Conservation (phyloP, 1,140 invertebrate genomes). For the Tetramorium alpestre region DNA sequence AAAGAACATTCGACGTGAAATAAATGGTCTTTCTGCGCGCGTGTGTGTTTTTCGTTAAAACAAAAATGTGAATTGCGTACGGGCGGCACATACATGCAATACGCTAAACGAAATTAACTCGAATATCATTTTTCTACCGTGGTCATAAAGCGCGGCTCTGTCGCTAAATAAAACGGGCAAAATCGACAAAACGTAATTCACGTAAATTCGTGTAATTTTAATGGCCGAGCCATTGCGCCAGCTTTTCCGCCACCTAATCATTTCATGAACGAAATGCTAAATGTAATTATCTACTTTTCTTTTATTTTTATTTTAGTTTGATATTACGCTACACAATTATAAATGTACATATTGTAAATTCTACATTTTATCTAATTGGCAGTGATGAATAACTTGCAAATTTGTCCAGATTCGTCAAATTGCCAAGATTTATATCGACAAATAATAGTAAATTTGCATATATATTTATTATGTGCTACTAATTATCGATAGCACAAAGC, state of each 20-base stretch:
- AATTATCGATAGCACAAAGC: background rate
- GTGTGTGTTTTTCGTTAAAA: slow-evolving; percentile 43
- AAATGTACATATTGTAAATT: background rate
- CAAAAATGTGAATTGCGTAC: slow-evolving; percentile 44
- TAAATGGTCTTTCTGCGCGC: slow-evolving; percentile 33
- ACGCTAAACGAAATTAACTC: slow-evolving; percentile 53
- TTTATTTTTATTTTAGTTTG: slow-evolving; percentile 29
- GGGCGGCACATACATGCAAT: slow-evolving; percentile 7
- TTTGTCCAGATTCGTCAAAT: too few relatives aligned
- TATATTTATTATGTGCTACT: background rate
- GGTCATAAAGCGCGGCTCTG: slow-evolving; percentile 39
- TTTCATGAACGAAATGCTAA: slow-evolving; percentile 15
- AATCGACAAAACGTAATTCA: slow-evolving; percentile 48
- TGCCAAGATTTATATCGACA: background rate
- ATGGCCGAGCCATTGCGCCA: background rate
- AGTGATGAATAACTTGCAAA: background rate
- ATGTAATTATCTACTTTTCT: slow-evolving; percentile 34
- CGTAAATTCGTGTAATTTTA: slow-evolving; percentile 50
- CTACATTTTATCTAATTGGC: background rate
- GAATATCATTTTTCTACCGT: slow-evolving; percentile 47
- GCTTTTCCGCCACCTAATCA: slow-evolving; percentile 33
- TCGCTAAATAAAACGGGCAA: slow-evolving; percentile 36
- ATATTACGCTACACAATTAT: background rate
- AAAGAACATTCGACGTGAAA: slow-evolving; percentile 39
- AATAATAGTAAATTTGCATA: background rate